phyloP scores from a whole-genome alignment of 2,797 vertebrate species.

The Rhinophrynus dorsalis region DNA sequence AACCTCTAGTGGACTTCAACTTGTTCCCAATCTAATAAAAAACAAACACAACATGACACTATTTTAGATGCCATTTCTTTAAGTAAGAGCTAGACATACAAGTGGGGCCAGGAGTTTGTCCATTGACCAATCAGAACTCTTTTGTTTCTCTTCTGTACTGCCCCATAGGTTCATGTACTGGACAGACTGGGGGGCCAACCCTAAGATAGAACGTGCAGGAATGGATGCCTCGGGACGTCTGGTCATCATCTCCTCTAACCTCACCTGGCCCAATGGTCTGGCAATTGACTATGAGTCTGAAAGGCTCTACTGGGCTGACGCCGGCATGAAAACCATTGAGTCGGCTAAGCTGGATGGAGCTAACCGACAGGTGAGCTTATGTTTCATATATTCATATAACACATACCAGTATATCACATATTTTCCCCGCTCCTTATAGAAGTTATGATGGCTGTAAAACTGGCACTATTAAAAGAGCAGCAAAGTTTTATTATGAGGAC shows the following conservation, averaged over 20 bases:
- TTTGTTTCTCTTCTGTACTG: neutral
- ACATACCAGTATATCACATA: no score
- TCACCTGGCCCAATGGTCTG: slow-evolving; percentile 96
- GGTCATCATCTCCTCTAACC: slow-evolving; percentile 92
- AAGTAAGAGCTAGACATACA: no score
- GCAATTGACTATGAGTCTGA: slow-evolving; percentile 92
- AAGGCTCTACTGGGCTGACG: slow-evolving; percentile 94
- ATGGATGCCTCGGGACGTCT: slow-evolving; percentile 93
- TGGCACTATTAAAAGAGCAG: no score
- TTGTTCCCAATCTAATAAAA: no score
- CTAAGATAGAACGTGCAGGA: slow-evolving; percentile 94
- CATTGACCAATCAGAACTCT: neutral
- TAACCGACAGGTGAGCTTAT: slow-evolving; percentile 78
- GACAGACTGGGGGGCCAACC: slow-evolving; percentile 98
- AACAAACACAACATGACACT: no score
- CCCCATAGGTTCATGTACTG: slow-evolving; percentile 91
- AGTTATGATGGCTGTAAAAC: no score
- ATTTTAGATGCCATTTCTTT: no score
- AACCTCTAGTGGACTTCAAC: no score
- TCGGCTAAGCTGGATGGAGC: slow-evolving; percentile 89
- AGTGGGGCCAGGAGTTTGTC: no score
- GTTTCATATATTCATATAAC: no score
- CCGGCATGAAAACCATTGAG: slow-evolving; percentile 96
- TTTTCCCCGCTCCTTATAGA: no score
- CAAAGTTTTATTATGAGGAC: no score